A percentile compares a stretch with the other conserved stretches of the same genome.
These are phyloP conservation scores for Phorcus lineatus DNA, from an alignment of 2,888 invertebrate species.

Conservation along the genomic window DNA sequence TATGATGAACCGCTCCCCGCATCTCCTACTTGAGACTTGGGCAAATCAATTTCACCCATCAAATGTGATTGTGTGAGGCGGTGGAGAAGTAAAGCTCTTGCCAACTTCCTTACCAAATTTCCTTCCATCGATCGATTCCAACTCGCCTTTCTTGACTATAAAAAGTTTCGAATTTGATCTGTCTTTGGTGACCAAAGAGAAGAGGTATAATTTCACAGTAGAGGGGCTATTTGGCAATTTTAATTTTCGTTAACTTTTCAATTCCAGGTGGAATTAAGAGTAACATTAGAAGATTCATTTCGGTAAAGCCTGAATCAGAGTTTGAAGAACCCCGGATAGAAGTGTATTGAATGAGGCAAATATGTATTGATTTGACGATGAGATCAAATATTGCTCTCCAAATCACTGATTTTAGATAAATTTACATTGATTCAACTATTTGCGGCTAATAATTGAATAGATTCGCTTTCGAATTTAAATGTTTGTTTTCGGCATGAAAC, in stretches of 20 bases:
- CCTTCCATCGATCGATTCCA: constrained; percentile 11
- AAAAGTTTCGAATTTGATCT: constrained; percentile 18
- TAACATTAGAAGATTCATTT: neutral
- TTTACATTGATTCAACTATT: no score
- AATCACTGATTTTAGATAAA: no score
- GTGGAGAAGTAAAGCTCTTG: constrained; percentile 1
- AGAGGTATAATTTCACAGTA: constrained; percentile 23
- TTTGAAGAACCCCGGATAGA: no score
- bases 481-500: no score
- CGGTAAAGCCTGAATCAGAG: no score
- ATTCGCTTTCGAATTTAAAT: no score
- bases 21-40: neutral
- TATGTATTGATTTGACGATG: no score
- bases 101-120: constrained; percentile 20
- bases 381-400: no score
- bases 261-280: constrained; percentile 2
- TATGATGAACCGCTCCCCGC: neutral
- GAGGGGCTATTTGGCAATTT: constrained; percentile 8
- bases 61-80: constrained; percentile 13
- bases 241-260: constrained; percentile 13
- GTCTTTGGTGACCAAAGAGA: neutral
- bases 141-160: neutral
- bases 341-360: no score
- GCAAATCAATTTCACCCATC: constrained; percentile 18
- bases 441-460: no score